These are phyloP conservation scores for Nephrocerus scutellatus DNA, from an alignment of 2,888 invertebrate species.

Conservation along the genomic window DNA sequence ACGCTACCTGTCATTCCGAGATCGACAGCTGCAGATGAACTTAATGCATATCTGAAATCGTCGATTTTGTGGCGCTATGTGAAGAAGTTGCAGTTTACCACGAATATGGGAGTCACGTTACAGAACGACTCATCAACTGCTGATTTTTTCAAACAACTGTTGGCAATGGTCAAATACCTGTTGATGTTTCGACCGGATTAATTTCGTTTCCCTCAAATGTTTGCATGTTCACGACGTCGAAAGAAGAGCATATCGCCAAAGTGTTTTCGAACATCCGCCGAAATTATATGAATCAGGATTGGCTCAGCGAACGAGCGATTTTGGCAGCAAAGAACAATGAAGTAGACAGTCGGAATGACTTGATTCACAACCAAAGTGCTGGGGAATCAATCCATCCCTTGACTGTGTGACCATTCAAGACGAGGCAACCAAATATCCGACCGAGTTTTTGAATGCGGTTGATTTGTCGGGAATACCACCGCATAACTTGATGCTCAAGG, in stretches of 20 bases:
- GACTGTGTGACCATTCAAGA: slow-evolving; percentile 12
- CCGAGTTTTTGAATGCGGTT: slow-evolving; percentile 18
- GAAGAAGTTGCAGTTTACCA: slow-evolving; percentile 6
- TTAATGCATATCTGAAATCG: too few species aligned
- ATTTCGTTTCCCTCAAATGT: slow-evolving; percentile 11
- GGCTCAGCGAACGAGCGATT: slow-evolving; percentile 13
- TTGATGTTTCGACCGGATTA: slow-evolving; percentile 1
- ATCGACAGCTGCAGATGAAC: too few species aligned
- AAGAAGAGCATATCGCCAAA: slow-evolving; percentile 26
- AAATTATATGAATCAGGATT: slow-evolving; percentile 13
- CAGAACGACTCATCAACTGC: slow-evolving; percentile 18
- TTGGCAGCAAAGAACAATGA: slow-evolving; percentile 19
- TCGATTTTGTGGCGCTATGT: slow-evolving; percentile 14
- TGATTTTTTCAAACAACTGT: slow-evolving; percentile 6
- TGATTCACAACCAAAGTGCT: slow-evolving; percentile 12
- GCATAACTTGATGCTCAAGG: slow-evolving; percentile 21
- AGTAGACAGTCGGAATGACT: slow-evolving; percentile 12
- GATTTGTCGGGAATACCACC: slow-evolving; percentile 18
- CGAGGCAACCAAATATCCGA: slow-evolving; percentile 16
- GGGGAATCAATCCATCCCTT: slow-evolving; percentile 11
- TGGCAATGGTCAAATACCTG: slow-evolving; percentile 1
- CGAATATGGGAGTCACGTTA: slow-evolving; percentile 16
- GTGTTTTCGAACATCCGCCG: slow-evolving; percentile 27
- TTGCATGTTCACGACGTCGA: slow-evolving; percentile 19
- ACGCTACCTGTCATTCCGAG: too few species aligned